Conservation (phyloP, 1,140 invertebrate genomes). For the Aphis gossypii region DNA sequence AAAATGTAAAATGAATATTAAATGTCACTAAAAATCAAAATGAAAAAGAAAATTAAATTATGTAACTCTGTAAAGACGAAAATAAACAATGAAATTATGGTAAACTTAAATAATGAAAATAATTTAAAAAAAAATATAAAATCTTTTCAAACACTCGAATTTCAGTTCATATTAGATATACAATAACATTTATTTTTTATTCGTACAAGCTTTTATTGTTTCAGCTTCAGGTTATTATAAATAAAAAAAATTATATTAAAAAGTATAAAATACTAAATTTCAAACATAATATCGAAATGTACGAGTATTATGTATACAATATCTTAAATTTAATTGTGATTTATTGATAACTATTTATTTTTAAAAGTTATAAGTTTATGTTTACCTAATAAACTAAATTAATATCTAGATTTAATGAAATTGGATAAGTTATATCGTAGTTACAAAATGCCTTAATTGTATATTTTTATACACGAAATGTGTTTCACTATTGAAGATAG, state of each 20-base stretch:
- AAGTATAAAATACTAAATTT: neutral
- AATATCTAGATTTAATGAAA: no score
- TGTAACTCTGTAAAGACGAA: neutral
- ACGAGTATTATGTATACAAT: no score
- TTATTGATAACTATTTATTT: no score
- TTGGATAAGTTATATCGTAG: no score
- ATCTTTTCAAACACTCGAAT: neutral
- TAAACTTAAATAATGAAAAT: conserved; percentile 8
- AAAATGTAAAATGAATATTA: conserved; percentile 41
- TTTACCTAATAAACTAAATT: no score
- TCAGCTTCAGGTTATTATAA: neutral
- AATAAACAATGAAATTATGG: conserved; percentile 33
- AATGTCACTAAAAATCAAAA: conserved; percentile 15
- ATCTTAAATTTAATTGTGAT: no score
- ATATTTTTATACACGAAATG: no score
- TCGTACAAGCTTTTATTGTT: neutral
- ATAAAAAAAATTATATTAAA: neutral
- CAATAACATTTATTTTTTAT: neutral
- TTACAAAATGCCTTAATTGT: no score
- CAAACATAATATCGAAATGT: neutral
- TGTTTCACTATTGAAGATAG: no score
- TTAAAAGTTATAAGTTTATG: no score
- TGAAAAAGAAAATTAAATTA: conserved; percentile 44
- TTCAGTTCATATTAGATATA: neutral
- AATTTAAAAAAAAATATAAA: neutral